Evolutionary conservation across 2,113 vertebrate genomes (phyloP), one percentile per base, ranked within the genome.

Genomic region (Acanthochromis polyacanthus): DNA sequence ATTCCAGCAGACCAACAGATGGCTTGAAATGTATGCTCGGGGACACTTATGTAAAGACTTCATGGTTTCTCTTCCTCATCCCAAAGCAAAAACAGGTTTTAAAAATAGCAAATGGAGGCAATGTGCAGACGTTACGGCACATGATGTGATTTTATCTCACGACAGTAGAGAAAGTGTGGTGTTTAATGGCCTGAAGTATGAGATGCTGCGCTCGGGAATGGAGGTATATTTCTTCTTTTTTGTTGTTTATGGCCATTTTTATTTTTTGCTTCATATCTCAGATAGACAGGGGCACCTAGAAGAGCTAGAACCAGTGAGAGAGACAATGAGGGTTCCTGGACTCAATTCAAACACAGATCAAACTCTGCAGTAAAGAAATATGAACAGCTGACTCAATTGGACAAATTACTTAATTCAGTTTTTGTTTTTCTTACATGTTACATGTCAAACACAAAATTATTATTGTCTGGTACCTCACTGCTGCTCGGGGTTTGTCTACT

Each of bases 1-100:
- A 38, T 81, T 89, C 64, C 83, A 80, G 75, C 64, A 79, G 71
- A 86, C 79, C 77, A 89, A 63, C 91, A 92, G 85, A 89, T 91
- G 89, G 85, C 50, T 71, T 48, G 58, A 78, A 82, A 85, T 84
- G 59, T 75, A 71, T 65, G 82, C 85, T 85, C 10, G 38, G 80
- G 82, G 72, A 82, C 60, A 68, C 66, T 84, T 84, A 67, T 71
- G 43, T 80, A 53, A 72, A 69, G 76, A 74, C 71, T 58, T 72
- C 30, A 75, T 73, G 75, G 63, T 76, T 81, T 55, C 64, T 71
- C 20, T 57, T 81, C 55, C 69, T 59, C 65, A 11, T 78, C 71
- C 5, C 40, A 43, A 70, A 62, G 19, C n/a, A 14, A 80, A 72
- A 87, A 59, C 55, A 61, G 45, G 25, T 77, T 75, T 71, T 55